Conservation (phyloP, 1,140 invertebrate genomes). For the Temnothorax longispinosus region DNA sequence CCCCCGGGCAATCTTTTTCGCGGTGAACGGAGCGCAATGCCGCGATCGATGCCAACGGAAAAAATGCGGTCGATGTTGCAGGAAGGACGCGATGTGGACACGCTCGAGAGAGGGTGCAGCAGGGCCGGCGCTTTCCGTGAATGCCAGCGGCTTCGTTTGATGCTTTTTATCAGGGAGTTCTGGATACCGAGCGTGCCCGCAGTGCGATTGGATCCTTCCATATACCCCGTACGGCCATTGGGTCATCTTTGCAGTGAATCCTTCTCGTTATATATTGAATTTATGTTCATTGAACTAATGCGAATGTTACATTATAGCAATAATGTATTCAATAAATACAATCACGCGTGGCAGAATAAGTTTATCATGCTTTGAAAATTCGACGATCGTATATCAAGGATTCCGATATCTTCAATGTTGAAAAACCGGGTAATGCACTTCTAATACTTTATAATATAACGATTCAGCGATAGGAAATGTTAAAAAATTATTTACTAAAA, state of each 20-base stretch:
- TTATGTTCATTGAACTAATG: neutral
- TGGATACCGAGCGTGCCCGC: constrained; percentile 75
- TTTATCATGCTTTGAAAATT: neutral
- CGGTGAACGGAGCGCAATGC: constrained; percentile 42
- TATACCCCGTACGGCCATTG: constrained; percentile 64
- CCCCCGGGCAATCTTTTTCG: constrained; percentile 65
- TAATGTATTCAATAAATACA: neutral
- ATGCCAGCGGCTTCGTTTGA: constrained; percentile 79
- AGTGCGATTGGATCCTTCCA: constrained; percentile 74
- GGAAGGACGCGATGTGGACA: constrained; percentile 72
- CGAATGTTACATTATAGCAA: neutral
- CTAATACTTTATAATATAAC: neutral
- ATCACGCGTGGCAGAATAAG: neutral
- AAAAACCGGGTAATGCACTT: neutral
- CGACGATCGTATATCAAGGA: neutral
- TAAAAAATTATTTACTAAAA: neutral
- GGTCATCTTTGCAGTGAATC: constrained; percentile 59
- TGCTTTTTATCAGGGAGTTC: constrained; percentile 77
- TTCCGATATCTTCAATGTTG: neutral
- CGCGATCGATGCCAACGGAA: constrained; percentile 68
- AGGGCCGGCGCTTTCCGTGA: constrained; percentile 75
- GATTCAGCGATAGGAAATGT: neutral
- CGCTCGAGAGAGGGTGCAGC: constrained; percentile 72
- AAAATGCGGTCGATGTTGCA: constrained; percentile 76
- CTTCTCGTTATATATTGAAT: neutral